Base-by-base conservation (phyloP, 2,888 invertebrate genomes). In the Noctua janthina region DNA sequence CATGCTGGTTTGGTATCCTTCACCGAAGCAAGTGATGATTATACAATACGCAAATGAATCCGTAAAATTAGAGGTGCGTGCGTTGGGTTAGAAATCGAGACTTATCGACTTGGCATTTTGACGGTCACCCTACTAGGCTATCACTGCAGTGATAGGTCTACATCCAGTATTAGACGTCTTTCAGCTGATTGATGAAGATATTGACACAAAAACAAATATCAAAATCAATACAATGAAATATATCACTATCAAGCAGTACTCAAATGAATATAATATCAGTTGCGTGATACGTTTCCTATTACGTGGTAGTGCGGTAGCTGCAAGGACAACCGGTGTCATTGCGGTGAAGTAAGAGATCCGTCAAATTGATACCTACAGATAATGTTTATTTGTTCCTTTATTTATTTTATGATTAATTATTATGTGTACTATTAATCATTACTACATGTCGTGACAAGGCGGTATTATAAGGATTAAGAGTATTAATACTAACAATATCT, bases 241-340 rank as follows among this genome's bases (percentile, higher is more conserved):
- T 56, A 64, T 35, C n/a, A 35, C 0, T n/a, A 80, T 81, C 46
- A 13, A 67, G 2, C 64, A 54, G 7, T 35, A 67, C 56, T n/a
- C 43, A 68, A 29, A 68, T 46, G n/a, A 68, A 46, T 68, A 17
- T 68, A 23, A 68, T 68, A 72, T 59, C 46, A 56, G 29, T 54
- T 54, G 56, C 71, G 49, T 76, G 88, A 68, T 76, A 70, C 62
- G 86, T 85, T 66, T 86, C 73, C 75, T 74, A 75, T 88, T 85
- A 68, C 86, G 73, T 35, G 56, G 67, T 76, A 3, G 20, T 66
- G 85, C 74, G 88, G 85, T 85, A 15, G 51, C 39, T 46, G 59
- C 82, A 88, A 85, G 88, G 85, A 85, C 88, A 72, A 29, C 20
- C 15, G 39, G 15, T 77, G 73, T 85, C 88, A 88, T 67, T 88